Conservation (phyloP, 1,140 invertebrate species). For the Theocolax elegans region DNA sequence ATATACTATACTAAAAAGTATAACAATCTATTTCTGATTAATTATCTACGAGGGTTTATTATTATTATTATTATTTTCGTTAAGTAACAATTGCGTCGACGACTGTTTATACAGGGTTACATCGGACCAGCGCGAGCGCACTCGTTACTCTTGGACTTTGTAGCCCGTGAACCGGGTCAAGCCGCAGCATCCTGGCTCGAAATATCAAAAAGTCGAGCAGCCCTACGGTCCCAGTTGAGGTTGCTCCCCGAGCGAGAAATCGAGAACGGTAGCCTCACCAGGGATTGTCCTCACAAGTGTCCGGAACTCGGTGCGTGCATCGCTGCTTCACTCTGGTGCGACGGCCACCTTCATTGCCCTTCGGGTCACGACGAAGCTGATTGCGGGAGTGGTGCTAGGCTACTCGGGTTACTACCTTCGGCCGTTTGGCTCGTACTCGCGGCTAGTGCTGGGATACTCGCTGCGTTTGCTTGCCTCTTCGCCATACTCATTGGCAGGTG, state of each 20-base stretch:
- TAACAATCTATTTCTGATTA: too few species aligned
- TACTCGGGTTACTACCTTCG: conserved; percentile 62
- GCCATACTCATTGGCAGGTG: conserved; percentile 64
- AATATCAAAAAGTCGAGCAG: conserved; percentile 74
- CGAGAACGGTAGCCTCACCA: conserved; percentile 68
- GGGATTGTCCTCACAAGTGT: conserved; percentile 80
- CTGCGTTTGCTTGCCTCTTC: conserved; percentile 64
- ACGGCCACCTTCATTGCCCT: conserved; percentile 85
- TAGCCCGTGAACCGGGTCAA: conserved; percentile 76
- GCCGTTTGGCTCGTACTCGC: conserved; percentile 66
- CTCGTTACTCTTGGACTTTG: conserved; percentile 78
- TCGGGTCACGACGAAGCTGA: conserved; percentile 85
- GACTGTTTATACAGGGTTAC: conserved; percentile 40
- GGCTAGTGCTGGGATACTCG: conserved; percentile 65
- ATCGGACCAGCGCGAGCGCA: conserved; percentile 68
- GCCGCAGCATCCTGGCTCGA: conserved; percentile 79
- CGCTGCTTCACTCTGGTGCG: conserved; percentile 85
- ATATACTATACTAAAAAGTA: too few species aligned
- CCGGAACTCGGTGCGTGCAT: conserved; percentile 92
- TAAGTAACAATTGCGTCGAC: too few species aligned
- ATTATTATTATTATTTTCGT: too few species aligned
- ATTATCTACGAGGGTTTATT: too few species aligned
- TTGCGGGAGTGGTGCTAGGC: conserved; percentile 70
- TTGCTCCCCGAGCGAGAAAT: conserved; percentile 60
- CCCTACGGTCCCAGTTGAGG: conserved; percentile 73